A percentile compares a stretch with the other conserved stretches of the same genome.
Evolutionary conservation across 2,888 invertebrate genomes (phyloP).

Genomic region (Xestia ashworthii): DNA sequence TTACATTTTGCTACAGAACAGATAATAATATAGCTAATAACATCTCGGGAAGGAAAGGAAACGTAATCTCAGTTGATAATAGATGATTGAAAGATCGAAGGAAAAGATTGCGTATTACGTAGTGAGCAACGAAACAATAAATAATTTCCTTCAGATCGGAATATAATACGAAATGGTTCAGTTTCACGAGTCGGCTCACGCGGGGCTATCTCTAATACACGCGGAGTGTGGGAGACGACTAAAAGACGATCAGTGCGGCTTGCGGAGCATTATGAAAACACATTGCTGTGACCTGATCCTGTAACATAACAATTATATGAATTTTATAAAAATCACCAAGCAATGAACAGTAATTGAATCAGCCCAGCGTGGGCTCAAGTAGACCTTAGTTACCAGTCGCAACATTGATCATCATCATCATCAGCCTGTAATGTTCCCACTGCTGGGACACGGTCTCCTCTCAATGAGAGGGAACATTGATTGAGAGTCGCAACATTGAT

Average conservation of each 20-base stretch:
- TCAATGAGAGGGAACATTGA: too few species aligned
- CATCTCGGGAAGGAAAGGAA: conserved; percentile 56
- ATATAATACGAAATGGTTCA: conserved; percentile 28
- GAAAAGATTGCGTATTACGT: conserved; percentile 48
- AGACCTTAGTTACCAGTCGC: neutral
- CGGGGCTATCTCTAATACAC: neutral
- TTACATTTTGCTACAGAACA: conserved; percentile 43
- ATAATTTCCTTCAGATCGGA: conserved; percentile 52
- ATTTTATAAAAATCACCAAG: neutral
- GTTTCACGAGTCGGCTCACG: conserved; percentile 15
- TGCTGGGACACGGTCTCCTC: too few species aligned
- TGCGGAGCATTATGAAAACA: neutral
- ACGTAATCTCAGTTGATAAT: conserved; percentile 66
- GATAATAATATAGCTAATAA: conserved; percentile 54
- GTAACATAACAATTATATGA: neutral
- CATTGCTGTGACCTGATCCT: neutral
- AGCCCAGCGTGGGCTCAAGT: neutral
- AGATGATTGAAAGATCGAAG: conserved; percentile 67
- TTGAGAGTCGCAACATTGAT: neutral
- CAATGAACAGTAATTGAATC: neutral
- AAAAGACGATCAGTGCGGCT: neutral
- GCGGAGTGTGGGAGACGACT: neutral
- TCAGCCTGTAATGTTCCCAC: too few species aligned
- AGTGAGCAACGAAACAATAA: conserved; percentile 60
- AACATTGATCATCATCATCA: too few species aligned